A percentile compares a stretch with the other conserved stretches of the same genome.
These are phyloP conservation scores for Brachionus rubens DNA, from an alignment of 1,140 invertebrate species.

Conservation along the genomic window DNA sequence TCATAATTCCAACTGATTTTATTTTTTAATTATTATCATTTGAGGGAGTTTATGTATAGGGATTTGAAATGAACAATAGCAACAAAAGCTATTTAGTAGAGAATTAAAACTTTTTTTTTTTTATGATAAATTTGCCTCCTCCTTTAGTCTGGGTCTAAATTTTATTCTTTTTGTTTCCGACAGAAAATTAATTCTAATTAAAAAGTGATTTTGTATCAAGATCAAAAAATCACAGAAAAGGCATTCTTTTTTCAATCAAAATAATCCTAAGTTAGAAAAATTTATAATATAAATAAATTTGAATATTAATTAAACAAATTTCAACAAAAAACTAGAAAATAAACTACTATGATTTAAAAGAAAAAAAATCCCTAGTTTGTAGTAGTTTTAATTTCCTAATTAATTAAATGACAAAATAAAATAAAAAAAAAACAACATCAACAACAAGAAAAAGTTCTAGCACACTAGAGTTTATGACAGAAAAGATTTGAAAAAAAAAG, in stretches of 20 bases:
- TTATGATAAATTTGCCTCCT: too few species aligned
- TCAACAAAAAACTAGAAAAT: background rate
- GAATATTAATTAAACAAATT: conserved; percentile 21
- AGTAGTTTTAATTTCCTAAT: background rate
- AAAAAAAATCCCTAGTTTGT: background rate
- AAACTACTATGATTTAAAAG: background rate
- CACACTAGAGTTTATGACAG: too few species aligned
- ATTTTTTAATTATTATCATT: conserved; percentile 37
- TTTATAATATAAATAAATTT: background rate
- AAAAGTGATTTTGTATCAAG: background rate
- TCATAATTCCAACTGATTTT: conserved; percentile 36
- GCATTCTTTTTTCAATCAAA: background rate
- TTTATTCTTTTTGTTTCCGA: conserved; percentile 35
- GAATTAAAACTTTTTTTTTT: too few species aligned
- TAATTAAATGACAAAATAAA: conserved; percentile 19
- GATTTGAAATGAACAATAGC: too few species aligned
- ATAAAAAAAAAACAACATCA: background rate
- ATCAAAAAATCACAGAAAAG: background rate
- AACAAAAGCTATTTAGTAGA: too few species aligned
- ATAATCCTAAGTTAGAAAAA: background rate
- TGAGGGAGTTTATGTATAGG: conserved; percentile 11
- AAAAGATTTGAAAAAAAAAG: too few species aligned
- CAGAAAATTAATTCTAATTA: conserved; percentile 30
- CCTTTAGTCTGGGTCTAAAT: too few species aligned
- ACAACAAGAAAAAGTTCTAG: too few species aligned